A percentile compares a stretch with the other conserved stretches of the same genome.
Evolutionary conservation across 2,797 vertebrate genomes (phyloP).

Genomic region (Argentina silus): DNA sequence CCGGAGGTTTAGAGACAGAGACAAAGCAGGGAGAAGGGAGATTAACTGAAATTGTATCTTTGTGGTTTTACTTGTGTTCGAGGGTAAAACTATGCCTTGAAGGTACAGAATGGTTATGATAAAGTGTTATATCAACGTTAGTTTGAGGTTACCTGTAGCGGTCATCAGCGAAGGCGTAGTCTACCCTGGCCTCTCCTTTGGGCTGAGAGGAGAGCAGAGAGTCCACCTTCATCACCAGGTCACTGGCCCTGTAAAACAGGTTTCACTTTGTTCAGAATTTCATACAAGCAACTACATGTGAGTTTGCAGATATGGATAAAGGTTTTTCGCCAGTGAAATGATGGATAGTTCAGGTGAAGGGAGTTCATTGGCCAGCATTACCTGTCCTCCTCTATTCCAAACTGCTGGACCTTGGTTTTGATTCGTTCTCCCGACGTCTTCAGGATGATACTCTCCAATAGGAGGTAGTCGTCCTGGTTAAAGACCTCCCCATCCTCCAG

Average conservation of each 20-base stretch:
- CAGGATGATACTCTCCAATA: conserved; percentile 93
- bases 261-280: not conserved
- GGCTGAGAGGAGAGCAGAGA: conserved; percentile 94
- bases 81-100: too few relatives aligned
- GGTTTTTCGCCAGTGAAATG: not conserved
- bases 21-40: not conserved
- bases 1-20: not conserved
- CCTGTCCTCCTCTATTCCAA: conserved; percentile 94
- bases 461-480: conserved; percentile 97
- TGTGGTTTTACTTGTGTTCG: not conserved
- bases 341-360: not conserved
- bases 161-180: conserved; percentile 90
- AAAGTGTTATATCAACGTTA: not conserved
- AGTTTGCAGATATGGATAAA: not conserved
- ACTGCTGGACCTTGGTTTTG: conserved; percentile 89
- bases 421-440: conserved; percentile 97
- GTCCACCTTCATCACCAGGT: conserved; percentile 98
- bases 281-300: too few relatives aligned
- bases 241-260: conserved; percentile 83
- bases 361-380: conserved; percentile 56
- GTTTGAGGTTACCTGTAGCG: conserved; percentile 83
- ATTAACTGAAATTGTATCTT: not conserved
- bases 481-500: conserved; percentile 90
- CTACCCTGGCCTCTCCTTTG: conserved; percentile 92
- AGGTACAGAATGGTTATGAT: too few relatives aligned